Base-by-base conservation (phyloP, 2,888 invertebrate species). In the Chorisops tibialis region DNA sequence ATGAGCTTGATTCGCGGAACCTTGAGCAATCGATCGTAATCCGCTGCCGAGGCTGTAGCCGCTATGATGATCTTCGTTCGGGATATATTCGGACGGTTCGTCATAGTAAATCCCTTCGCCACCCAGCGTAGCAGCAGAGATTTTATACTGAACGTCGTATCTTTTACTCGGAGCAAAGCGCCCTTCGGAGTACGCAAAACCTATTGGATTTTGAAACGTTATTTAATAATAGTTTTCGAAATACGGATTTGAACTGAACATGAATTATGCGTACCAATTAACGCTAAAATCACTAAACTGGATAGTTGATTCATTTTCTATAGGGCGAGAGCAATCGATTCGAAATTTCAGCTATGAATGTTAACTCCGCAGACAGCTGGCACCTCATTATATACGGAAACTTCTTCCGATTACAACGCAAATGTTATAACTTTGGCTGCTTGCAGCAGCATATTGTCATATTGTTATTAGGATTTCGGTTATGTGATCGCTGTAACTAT, bases 1-100 rank as follows among this genome's bases (percentile, higher is more conserved):
- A 68, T 85, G 85, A 3, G 89, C 89, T 72, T 88, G 86, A 70
- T 87, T 86, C 0, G 88, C 89, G 0, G 89, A 89, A 0, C 86
- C 87, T 58, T 86, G 84, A 2, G 87, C 87, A 51, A 87, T 86
- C 54, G 84, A 85, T 66, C 87, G 82, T 21, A 90, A 73, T 0
- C 88, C 87, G 63, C 87, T 87, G 64, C 89, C 89, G 61, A 81
- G 81, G 72, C 87, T 87, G 80, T 80, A 86, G 22, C 82, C 83
- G 1, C 19, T 1, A 24, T 18, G 18, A 4, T 11, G 18, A 4
- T 21, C 37, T 4, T 24, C 5, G n/a, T 21, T 24, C 12, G 19
- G 2, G 14, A 11, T 11, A 2, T 3, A 18, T 2, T 50, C 49
- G 30, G 43, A 35, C 14, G 39, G 41, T 5, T 22, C 16, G n/a